Conservation (phyloP, 1,140 invertebrate species). For the Lasioglossum albipes region DNA sequence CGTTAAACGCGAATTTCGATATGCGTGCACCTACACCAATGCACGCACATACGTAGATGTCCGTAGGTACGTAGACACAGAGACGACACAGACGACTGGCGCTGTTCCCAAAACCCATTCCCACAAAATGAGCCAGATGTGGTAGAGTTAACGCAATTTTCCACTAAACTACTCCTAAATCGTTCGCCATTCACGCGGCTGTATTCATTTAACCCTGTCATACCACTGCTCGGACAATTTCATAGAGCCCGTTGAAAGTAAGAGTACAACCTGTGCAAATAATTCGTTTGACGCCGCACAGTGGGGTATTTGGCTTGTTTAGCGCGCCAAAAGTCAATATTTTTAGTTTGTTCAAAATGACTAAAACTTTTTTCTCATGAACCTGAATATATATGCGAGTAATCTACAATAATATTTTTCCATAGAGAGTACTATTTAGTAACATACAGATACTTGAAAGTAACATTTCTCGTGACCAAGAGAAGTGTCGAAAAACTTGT, state of each 20-base stretch:
- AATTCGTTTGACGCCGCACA: too few species aligned
- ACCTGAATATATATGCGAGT: too few species aligned
- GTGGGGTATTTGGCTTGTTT: too few species aligned
- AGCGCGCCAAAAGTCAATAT: too few species aligned
- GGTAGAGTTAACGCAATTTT: constrained; percentile 13
- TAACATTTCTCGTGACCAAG: too few species aligned
- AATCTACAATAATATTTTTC: too few species aligned
- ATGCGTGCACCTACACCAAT: neutral
- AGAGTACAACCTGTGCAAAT: neutral
- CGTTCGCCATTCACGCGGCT: neutral
- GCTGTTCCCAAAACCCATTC: neutral
- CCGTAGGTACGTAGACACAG: too few species aligned
- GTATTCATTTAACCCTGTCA: constrained; percentile 6
- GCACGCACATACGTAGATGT: neutral
- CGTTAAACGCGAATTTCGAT: neutral
- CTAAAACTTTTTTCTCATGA: too few species aligned
- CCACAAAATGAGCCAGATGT: constrained; percentile 14
- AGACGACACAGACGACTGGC: neutral
- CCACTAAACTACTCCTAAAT: neutral
- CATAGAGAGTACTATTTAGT: too few species aligned
- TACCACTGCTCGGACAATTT: neutral
- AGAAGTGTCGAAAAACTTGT: too few species aligned
- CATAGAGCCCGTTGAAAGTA: neutral
- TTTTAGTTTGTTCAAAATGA: too few species aligned
- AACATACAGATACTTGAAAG: too few species aligned